Conservation (phyloP, 1,140 invertebrate genomes). For the Drosophila ohnishii region DNA sequence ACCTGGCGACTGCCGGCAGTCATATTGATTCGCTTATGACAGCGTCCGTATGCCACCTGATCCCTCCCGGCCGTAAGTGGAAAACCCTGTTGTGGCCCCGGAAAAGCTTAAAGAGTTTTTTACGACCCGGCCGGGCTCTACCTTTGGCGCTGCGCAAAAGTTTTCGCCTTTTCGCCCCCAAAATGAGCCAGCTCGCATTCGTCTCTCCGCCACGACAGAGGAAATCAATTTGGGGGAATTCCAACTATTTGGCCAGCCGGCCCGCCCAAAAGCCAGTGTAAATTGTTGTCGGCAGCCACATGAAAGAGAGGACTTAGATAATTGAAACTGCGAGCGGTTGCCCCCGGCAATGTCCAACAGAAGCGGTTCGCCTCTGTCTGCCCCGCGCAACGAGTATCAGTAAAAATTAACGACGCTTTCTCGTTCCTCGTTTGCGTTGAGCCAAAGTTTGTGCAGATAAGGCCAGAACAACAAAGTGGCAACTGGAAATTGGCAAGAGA, state of each 20-base stretch:
- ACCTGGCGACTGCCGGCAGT: constrained; percentile 47
- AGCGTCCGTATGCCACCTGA: constrained; percentile 40
- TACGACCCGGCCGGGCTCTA: constrained; percentile 28
- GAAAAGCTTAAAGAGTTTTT: constrained; percentile 51
- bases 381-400: constrained; percentile 20
- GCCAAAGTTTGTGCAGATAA: constrained; percentile 72
- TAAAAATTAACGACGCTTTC: constrained; percentile 78
- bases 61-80: constrained; percentile 55
- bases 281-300: constrained; percentile 65
- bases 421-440: constrained; percentile 44
- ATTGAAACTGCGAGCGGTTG: constrained; percentile 68
- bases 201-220: constrained; percentile 45
- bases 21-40: constrained; percentile 63
- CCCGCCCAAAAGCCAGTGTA: constrained; percentile 38
- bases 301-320: constrained; percentile 71
- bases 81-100: constrained; percentile 54
- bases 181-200: constrained; percentile 41
- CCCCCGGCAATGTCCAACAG: constrained; percentile 23
- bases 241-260: constrained; percentile 48
- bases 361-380: background rate
- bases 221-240: constrained; percentile 66
- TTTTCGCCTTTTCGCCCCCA: constrained; percentile 20
- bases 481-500: constrained; percentile 48
- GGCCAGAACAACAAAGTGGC: constrained; percentile 62
- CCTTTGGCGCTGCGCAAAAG: constrained; percentile 37